phyloP scores from a whole-genome alignment of 2,797 vertebrate species.

The Petrocephalus schoutedeni region DNA sequence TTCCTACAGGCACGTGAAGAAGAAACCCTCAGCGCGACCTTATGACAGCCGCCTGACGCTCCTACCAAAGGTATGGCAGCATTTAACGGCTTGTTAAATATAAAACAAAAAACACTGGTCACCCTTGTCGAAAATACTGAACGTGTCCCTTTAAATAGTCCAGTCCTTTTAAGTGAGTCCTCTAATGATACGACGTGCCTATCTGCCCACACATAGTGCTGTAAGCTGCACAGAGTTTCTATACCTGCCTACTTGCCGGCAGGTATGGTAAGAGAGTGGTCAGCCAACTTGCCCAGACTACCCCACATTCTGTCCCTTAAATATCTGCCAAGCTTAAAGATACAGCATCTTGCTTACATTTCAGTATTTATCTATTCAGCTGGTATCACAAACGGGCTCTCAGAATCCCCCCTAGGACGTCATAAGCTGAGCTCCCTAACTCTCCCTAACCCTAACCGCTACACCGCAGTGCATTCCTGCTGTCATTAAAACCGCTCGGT shows the following conservation, averaged over 20 bases:
- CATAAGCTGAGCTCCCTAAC: background rate
- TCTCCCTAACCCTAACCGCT: background rate
- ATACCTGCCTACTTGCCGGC: background rate
- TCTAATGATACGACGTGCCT: background rate
- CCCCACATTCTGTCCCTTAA: background rate
- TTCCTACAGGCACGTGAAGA: background rate
- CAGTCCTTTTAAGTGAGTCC: background rate
- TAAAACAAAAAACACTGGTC: background rate
- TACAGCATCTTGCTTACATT: background rate
- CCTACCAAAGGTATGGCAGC: background rate
- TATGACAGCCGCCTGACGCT: background rate
- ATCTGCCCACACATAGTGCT: background rate
- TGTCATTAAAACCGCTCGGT: background rate
- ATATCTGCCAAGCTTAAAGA: background rate
- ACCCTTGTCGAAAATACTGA: background rate
- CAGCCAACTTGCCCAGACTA: background rate
- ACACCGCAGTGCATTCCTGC: background rate
- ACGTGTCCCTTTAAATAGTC: background rate
- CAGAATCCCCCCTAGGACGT: background rate
- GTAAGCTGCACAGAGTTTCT: background rate
- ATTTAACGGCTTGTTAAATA: background rate
- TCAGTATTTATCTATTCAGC: background rate
- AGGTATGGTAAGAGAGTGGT: background rate
- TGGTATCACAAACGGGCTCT: background rate
- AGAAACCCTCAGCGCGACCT: background rate